Evolutionary conservation across 2,888 invertebrate genomes (phyloP), one percentile per base, ranked within the genome.

Genomic region (Cenopis cana): DNA sequence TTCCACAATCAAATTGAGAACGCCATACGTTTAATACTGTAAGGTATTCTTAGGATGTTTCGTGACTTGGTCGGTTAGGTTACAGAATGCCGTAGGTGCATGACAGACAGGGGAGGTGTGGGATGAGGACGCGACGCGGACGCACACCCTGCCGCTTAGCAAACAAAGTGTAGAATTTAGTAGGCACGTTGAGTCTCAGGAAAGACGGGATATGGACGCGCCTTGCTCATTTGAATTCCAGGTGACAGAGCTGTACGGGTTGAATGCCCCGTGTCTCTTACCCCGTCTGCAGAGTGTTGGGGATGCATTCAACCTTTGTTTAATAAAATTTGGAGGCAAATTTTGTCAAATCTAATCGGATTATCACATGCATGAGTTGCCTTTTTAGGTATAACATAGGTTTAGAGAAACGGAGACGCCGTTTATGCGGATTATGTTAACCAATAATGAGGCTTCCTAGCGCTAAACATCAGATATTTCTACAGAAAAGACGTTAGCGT

Each of bases 1-100:
- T 67, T 18, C 50, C 59, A 4, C 64, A 12, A n/a, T 14, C 33
- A 41, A 36, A 20, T 50, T 14, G 49, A 64, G 36, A 74, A 68
- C 20, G 69, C 14, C 74, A 18, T 68, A 72, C 38, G 62, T 24
- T 49, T 20, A 1, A 1, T 76, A 75, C 80, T 85, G 80, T 83
- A 86, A 82, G 6, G 14, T 33, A 49, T 10, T 5, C 41, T 69
- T 69, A 41, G 33, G 65, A 38, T 41, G 54, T 57, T 68, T 33
- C 20, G 20, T 12, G 24, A 60, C 65, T 73, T 54, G 41, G 68
- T 24, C 49, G 36, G 52, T 38, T 38, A 20, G n/a, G 24, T 9
- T 17, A 29, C 55, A 55, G 55, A 29, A 55, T 55, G 55, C n/a
- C 55, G 46, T 46, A 46, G 46, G n/a, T n/a, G 46, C 46, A 46